Percentiles rank a stretch among this genome's conserved stretches.
phyloP scores from a whole-genome alignment of 2,113 vertebrate species.

The Danionella cerebrum region DNA sequence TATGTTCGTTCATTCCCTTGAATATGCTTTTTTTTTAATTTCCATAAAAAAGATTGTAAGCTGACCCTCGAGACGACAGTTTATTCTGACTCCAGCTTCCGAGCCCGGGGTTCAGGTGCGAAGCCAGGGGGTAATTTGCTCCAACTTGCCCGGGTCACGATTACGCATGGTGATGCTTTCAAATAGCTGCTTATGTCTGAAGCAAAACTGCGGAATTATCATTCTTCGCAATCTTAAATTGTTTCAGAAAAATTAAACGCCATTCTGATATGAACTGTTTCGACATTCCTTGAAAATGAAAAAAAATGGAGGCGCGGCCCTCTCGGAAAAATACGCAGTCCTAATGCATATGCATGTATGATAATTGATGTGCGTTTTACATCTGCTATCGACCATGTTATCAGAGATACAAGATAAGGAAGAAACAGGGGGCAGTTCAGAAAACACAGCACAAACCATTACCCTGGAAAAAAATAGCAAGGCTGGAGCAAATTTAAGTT shows the following conservation, averaged over 20 bases:
- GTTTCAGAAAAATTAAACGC: background rate
- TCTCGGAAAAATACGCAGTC: slow-evolving; percentile 67
- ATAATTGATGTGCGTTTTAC: slow-evolving; percentile 48
- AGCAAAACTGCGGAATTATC: background rate
- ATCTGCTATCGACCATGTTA: slow-evolving; percentile 3
- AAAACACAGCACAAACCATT: background rate
- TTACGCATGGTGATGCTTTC: slow-evolving; percentile 4
- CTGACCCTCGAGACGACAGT: slow-evolving; percentile 54
- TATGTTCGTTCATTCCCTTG: too few species aligned
- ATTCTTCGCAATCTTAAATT: background rate
- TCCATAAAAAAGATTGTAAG: slow-evolving; percentile 59
- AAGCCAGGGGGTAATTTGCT: slow-evolving; percentile 43
- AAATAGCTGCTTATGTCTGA: slow-evolving; percentile 8
- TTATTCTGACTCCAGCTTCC: slow-evolving; percentile 41
- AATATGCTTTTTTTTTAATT: too few species aligned
- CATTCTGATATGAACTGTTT: background rate
- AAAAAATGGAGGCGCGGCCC: slow-evolving; percentile 58
- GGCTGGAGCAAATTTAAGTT: slow-evolving; percentile 54
- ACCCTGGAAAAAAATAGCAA: slow-evolving; percentile 39
- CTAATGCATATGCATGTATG: slow-evolving; percentile 67
- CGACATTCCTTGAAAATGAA: slow-evolving; percentile 43
- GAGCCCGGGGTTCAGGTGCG: slow-evolving; percentile 57
- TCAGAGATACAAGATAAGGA: background rate
- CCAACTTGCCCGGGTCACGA: slow-evolving; percentile 38
- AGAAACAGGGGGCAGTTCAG: background rate